Conservation (phyloP, 1,140 invertebrate species). For the Hyphantria cunea region DNA sequence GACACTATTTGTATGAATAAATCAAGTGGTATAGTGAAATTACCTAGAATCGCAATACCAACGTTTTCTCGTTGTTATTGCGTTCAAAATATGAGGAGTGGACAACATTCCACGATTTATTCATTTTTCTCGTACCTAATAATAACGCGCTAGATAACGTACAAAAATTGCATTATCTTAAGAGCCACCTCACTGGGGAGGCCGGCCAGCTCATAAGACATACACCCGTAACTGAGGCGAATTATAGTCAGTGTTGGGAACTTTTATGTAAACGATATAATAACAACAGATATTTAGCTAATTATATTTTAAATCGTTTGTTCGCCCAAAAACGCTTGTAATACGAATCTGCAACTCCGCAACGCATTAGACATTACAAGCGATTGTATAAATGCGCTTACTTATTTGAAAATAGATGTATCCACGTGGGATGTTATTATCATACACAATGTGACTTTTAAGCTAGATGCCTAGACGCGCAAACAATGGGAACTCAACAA, state of each 20-base stretch:
- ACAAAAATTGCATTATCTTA: constrained; percentile 20
- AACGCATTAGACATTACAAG: constrained; percentile 24
- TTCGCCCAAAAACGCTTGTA: constrained; percentile 13
- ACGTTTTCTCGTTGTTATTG: constrained; percentile 25
- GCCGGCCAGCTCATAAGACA: constrained; percentile 25
- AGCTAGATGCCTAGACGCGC: constrained; percentile 24
- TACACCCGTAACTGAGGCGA: constrained; percentile 24
- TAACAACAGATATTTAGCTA: constrained; percentile 27
- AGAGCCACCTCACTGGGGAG: constrained; percentile 3
- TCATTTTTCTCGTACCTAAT: constrained; percentile 1
- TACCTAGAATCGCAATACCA: constrained; percentile 27
- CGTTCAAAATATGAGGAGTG: constrained; percentile 26
- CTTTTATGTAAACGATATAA: constrained; percentile 18
- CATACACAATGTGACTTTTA: constrained; percentile 28
- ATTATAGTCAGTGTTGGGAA: constrained; percentile 21
- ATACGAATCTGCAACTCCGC: constrained; percentile 21
- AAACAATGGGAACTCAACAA: constrained; percentile 17
- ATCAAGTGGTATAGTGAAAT: constrained; percentile 11
- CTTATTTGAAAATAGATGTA: constrained; percentile 23
- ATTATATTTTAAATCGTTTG: constrained; percentile 31
- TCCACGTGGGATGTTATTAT: constrained; percentile 32
- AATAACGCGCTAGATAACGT: constrained; percentile 16
- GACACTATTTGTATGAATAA: not conserved
- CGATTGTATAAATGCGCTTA: constrained; percentile 27
- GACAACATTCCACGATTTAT: constrained; percentile 13